Percentiles rank a stretch among this genome's conserved stretches.
Conservation (phyloP, 2,113 vertebrate species). For the Gobiocypris rarus region DNA sequence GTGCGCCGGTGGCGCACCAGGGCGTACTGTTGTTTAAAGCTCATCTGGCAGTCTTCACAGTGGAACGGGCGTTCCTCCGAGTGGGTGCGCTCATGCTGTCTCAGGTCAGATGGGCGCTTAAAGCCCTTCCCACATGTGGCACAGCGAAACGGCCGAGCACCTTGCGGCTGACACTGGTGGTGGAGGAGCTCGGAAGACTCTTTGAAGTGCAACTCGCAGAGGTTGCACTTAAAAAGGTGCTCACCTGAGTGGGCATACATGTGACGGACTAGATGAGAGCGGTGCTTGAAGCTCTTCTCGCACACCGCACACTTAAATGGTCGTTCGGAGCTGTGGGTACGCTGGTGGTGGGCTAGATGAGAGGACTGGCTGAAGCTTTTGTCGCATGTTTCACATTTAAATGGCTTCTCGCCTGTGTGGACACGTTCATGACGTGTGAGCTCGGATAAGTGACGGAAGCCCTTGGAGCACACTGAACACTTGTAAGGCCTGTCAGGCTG, state of each 20-base stretch:
- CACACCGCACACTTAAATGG: slow-evolving; percentile 96
- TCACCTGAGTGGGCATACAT: slow-evolving; percentile 96
- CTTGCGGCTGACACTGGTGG: slow-evolving; percentile 93
- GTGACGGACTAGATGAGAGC: slow-evolving; percentile 95
- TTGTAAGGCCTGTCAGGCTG: slow-evolving; percentile 89
- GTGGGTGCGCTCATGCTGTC: slow-evolving; percentile 95
- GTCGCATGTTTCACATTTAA: slow-evolving; percentile 94
- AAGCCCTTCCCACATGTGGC: slow-evolving; percentile 93
- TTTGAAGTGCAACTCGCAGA: slow-evolving; percentile 96
- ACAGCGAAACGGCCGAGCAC: slow-evolving; percentile 92
- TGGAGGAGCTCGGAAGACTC: slow-evolving; percentile 95
- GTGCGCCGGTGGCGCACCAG: slow-evolving; percentile 93
- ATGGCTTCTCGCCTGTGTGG: slow-evolving; percentile 96
- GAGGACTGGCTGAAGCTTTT: slow-evolving; percentile 99
- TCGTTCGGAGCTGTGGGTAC: slow-evolving; percentile 93
- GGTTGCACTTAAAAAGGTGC: slow-evolving; percentile 95
- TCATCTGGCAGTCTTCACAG: slow-evolving; percentile 98
- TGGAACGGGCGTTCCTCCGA: slow-evolving; percentile 97
- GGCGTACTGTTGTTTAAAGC: slow-evolving; percentile 96
- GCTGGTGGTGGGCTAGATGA: slow-evolving; percentile 95
- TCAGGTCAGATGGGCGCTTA: slow-evolving; percentile 92
- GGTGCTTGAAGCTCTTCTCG: slow-evolving; percentile 98
- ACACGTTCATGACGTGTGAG: slow-evolving; percentile 92
- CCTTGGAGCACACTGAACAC: slow-evolving; percentile 94
- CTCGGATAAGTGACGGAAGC: slow-evolving; percentile 95